Evolutionary conservation across 2,888 invertebrate genomes (phyloP).

Genomic region (Drosophila mimetica): DNA sequence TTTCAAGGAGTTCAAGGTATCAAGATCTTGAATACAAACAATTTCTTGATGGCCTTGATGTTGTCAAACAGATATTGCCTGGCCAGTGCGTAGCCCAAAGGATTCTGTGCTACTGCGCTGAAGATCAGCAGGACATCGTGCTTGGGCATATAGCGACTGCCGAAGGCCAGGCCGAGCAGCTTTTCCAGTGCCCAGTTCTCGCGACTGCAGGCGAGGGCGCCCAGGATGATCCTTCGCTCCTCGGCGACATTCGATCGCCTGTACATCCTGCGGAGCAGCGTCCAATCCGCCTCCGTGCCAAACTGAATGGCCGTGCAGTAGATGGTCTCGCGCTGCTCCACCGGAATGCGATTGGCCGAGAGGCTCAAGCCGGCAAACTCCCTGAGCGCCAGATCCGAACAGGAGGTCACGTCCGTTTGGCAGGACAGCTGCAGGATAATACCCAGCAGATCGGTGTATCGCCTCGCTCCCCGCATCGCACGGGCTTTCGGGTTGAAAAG

Average conservation of each 20-base stretch:
- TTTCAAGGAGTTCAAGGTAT: too few species aligned
- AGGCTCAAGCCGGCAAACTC: neutral
- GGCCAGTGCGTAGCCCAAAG: slow-evolving; percentile 89
- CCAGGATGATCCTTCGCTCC: slow-evolving; percentile 89
- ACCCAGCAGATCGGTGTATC: neutral
- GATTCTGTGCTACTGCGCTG: slow-evolving; percentile 85
- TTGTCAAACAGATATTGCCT: slow-evolving; percentile 93
- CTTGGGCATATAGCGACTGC: slow-evolving; percentile 1
- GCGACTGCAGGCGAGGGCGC: slow-evolving; percentile 88
- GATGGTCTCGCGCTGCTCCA: slow-evolving; percentile 86
- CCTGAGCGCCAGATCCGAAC: slow-evolving; percentile 3
- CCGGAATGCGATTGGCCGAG: slow-evolving; percentile 55
- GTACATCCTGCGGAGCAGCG: slow-evolving; percentile 90
- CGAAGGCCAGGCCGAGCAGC: slow-evolving; percentile 85
- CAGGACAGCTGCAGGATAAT: slow-evolving; percentile 87
- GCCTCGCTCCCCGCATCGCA: too few species aligned
- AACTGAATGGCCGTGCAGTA: slow-evolving; percentile 90
- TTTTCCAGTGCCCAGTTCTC: slow-evolving; percentile 89
- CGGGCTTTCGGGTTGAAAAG: neutral
- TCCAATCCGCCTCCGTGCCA: slow-evolving; percentile 88
- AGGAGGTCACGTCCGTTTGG: slow-evolving; percentile 25
- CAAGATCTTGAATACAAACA: slow-evolving; percentile 10
- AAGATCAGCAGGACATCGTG: slow-evolving; percentile 1
- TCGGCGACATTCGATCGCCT: slow-evolving; percentile 90
- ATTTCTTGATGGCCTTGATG: slow-evolving; percentile 18